Evolutionary conservation across 2,113 vertebrate genomes (phyloP).

Genomic region (Potamarius usumacintae): DNA sequence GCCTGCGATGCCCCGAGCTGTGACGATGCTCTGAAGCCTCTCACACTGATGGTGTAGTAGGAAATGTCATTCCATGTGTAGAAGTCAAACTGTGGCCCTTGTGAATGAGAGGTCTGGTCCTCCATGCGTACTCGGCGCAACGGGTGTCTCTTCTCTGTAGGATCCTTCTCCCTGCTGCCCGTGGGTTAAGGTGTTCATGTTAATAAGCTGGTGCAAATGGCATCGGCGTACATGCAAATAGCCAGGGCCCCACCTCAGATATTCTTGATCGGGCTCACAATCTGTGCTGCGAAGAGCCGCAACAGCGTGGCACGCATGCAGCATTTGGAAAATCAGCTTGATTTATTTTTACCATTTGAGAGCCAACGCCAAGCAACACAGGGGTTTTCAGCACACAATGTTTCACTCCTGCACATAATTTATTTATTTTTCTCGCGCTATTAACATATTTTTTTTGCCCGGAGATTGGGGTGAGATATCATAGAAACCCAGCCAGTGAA

Average conservation of each 20-base stretch:
- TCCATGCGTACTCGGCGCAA: slow-evolving; percentile 40
- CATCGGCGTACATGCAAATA: slow-evolving; percentile 65
- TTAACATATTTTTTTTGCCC: slow-evolving; percentile 54
- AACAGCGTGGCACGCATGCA: slow-evolving; percentile 73
- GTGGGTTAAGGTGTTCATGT: slow-evolving; percentile 77
- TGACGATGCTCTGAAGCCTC: not conserved
- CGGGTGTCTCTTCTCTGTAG: slow-evolving; percentile 49
- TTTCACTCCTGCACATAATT: slow-evolving; percentile 69
- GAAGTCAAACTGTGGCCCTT: slow-evolving; percentile 43
- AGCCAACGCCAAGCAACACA: slow-evolving; percentile 79
- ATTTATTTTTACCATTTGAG: slow-evolving; percentile 80
- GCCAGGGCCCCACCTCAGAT: slow-evolving; percentile 73
- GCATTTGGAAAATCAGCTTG: slow-evolving; percentile 85
- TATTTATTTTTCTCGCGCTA: slow-evolving; percentile 55
- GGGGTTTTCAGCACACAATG: slow-evolving; percentile 80
- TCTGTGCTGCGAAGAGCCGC: slow-evolving; percentile 81
- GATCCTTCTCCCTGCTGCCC: slow-evolving; percentile 60
- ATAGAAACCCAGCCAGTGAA: slow-evolving; percentile 45
- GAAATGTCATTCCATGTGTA: slow-evolving; percentile 39
- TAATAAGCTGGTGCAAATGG: slow-evolving; percentile 77
- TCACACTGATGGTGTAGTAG: slow-evolving; percentile 33
- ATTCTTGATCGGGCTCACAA: slow-evolving; percentile 75
- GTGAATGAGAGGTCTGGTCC: slow-evolving; percentile 50
- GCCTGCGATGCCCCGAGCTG: not conserved
- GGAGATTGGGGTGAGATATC: slow-evolving; percentile 57